Evolutionary conservation across 2,888 invertebrate species (phyloP).

Genomic region (Eulithis prunata): DNA sequence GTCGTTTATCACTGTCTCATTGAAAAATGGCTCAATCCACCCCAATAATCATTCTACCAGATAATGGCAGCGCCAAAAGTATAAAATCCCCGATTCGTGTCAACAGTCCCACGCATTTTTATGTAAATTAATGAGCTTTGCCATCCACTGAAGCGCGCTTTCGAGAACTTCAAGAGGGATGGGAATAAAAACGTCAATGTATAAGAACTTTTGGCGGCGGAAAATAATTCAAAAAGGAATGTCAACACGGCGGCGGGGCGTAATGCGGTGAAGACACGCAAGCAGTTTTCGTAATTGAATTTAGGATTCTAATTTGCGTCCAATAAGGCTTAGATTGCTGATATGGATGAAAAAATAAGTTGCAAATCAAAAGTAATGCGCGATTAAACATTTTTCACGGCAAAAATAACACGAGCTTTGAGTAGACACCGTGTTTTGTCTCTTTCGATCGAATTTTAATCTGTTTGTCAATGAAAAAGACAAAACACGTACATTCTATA

Average conservation of each 20-base stretch:
- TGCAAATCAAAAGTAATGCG: neutral
- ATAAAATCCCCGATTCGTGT: slow-evolving; percentile 34
- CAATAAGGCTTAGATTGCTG: slow-evolving; percentile 9
- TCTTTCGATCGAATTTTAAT: no score
- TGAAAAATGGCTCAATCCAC: slow-evolving; percentile 36
- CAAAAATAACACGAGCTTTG: no score
- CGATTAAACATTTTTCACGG: no score
- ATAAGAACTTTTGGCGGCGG: slow-evolving; percentile 18
- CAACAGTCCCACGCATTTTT: slow-evolving; percentile 37
- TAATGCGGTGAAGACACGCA: slow-evolving; percentile 34
- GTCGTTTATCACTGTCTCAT: slow-evolving; percentile 27
- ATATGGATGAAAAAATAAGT: neutral
- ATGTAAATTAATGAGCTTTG: slow-evolving; percentile 39
- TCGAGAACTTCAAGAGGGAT: neutral
- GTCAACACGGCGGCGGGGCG: slow-evolving; percentile 33
- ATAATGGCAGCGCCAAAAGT: slow-evolving; percentile 36
- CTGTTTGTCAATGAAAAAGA: no score
- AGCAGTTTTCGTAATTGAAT: slow-evolving; percentile 10
- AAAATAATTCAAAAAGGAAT: slow-evolving; percentile 36
- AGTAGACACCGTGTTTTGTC: no score
- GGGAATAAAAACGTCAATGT: slow-evolving; percentile 32
- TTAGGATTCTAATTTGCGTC: neutral
- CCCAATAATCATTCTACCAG: slow-evolving; percentile 37
- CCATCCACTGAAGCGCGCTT: slow-evolving; percentile 29
- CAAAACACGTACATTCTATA: no score